These are phyloP conservation scores for Dasypolia templi DNA, from an alignment of 2,888 invertebrate species.

Conservation along the genomic window DNA sequence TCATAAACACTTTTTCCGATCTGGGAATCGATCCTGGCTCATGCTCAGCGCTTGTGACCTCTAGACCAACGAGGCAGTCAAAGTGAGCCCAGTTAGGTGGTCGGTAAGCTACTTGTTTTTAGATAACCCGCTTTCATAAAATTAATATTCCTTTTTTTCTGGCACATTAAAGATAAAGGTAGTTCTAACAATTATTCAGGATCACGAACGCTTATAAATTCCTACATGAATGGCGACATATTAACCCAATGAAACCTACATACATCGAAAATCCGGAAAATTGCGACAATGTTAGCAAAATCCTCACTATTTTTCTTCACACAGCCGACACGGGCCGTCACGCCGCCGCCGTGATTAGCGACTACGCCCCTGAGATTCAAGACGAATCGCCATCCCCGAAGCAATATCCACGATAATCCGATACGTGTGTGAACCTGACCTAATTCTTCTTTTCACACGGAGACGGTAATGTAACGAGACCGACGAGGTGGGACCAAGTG, in stretches of 20 bases:
- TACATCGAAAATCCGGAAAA: conserved; percentile 9
- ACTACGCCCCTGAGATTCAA: conserved; percentile 43
- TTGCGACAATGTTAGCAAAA: not conserved
- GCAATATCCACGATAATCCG: conserved; percentile 55
- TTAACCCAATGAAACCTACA: conserved; percentile 3
- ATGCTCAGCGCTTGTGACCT: not conserved
- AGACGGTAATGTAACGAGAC: conserved; percentile 44
- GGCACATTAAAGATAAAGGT: not conserved
- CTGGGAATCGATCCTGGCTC: not conserved
- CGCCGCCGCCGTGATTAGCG: conserved; percentile 35
- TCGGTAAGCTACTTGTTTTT: too few relatives aligned
- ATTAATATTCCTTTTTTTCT: not conserved
- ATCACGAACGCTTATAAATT: not conserved
- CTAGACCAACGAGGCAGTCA: not conserved
- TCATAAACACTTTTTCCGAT: too few relatives aligned
- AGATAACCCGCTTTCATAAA: not conserved
- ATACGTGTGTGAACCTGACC: conserved; percentile 55
- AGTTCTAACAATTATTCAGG: not conserved
- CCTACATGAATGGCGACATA: not conserved
- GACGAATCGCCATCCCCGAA: conserved; percentile 43
- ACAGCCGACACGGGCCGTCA: conserved; percentile 32
- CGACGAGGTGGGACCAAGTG: conserved; percentile 55
- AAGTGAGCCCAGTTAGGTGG: too few relatives aligned
- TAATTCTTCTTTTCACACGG: conserved; percentile 56
- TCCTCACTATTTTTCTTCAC: conserved; percentile 38